Base-by-base conservation (phyloP, 92 coral and sea anemone genomes). In the Epizoanthus fatuus region DNA sequence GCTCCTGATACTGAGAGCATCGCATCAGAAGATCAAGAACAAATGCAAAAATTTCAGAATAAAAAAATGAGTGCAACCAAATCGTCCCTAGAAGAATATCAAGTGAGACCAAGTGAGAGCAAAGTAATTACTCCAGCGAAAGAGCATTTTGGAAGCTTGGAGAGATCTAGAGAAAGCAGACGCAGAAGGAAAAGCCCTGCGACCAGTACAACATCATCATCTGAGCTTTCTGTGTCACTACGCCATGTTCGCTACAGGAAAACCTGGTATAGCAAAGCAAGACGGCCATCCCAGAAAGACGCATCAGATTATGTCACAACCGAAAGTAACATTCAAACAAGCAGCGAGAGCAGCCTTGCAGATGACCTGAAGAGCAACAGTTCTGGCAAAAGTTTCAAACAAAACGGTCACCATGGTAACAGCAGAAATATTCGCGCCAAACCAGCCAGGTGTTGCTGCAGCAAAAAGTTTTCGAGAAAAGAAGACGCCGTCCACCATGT, bases 401-500 rank as follows among this genome's bases (percentile, higher is more conserved):
- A 32, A 74, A 37, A 22, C 16, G 44, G 65, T 1, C 9, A 25
- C 55, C 54, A 17, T 12, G 82, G 49, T 12, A 13, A 54, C 53
- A 51, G 64, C 63, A 63, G 56, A 64, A n/a, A 63, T 67, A 49
- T 52, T 75, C 84, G 60, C 75, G 60, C 37, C 78, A 79, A 80
- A 74, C 79, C 74, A 67, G 90, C 87, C 12, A 71, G 63, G 55
- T 90, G 93, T 58, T 90, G 90, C 17, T 90, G 93, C 51, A 86
- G 93, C 4, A 73, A 90, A 75, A 63, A 81, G 38, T 90, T 90
- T 19, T 16, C 75, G 0, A 85, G 51, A 80, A 90, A 90, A 75
- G 93, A 90, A 66, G 77, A 86, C 45, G 93, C 93, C 4, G 63
- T 85, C 49, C 77, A 75, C 17, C 93, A 90, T 52, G 72, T 90